Conservation (phyloP, 2,888 invertebrate genomes). For the Drosophila nigricruria region DNA sequence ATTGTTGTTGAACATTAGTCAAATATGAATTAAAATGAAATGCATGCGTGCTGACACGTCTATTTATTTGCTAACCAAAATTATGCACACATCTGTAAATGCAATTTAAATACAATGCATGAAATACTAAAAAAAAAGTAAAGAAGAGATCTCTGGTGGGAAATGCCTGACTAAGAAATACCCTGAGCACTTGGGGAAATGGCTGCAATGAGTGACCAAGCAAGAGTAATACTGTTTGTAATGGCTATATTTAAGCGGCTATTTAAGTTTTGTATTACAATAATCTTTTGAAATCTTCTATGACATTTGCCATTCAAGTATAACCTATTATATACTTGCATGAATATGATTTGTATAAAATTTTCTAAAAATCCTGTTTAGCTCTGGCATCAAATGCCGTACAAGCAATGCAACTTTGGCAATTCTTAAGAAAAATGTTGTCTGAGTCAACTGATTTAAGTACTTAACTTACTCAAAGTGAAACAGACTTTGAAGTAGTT, state of each 20-base stretch:
- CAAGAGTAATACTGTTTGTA: background rate
- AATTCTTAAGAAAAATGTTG: no score
- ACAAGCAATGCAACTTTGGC: no score
- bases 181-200: background rate
- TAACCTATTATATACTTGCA: background rate
- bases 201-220: background rate
- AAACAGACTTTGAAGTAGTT: no score
- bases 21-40: conserved; percentile 36
- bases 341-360: background rate
- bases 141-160: background rate
- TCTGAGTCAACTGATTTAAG: no score
- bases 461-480: no score
- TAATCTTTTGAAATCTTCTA: rapidly evolving
- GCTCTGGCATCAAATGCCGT: background rate
- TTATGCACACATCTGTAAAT: conserved; percentile 19
- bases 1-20: conserved; percentile 44
- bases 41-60: conserved; percentile 18
- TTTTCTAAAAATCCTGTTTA: background rate
- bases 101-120: conserved; percentile 19
- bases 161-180: background rate
- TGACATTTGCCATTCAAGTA: background rate
- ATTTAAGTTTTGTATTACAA: no score
- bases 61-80: conserved; percentile 24
- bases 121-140: conserved; percentile 3
- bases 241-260: background rate